Evolutionary conservation across 2,888 invertebrate species (phyloP), one percentile per base, ranked within the genome.

Genomic region (Eupithecia abbreviata): DNA sequence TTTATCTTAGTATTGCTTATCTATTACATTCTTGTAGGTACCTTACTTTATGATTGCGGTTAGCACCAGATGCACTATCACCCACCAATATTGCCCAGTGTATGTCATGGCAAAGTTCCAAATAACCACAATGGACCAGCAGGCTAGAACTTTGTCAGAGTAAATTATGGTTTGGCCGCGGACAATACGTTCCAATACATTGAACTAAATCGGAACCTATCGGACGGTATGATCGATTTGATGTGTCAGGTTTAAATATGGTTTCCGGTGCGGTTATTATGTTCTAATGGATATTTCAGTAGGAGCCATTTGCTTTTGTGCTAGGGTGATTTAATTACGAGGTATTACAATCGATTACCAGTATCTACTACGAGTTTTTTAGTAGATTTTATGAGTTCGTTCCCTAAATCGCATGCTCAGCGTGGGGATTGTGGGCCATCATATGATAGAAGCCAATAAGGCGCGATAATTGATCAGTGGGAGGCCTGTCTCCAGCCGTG

Each of bases 71-170:
- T 84, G 82, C 82, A 79, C 77, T 83, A 82, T 82, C 74, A 84
- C 81, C 81, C 76, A 79, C 80, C 82, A 81, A 85, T 84, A 88
- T 87, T 81, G 78, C 82, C 81, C 84, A 83, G 82, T 82, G 81
- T 80, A 79, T 82, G 86, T 86, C 86, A 90, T 92, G 93, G 93
- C 92, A 89, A 80, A 82, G 87, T 90, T 92, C 93, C 93, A 93
- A 91, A 85, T 85, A 83, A 84, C 86, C 81, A 89, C 89, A 90
- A 89, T 88, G 81, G 85, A 62, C 58, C 85, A 80, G 77, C 81
- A 80, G 84, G 73, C 85, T 81, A 84, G 84, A 81, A 84, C 87
- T 85, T 86, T 88, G 89, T 90, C 89, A 85, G 66, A 91, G 69
- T 91, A 92, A 91, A 90, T 92, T 90, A 90, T 85, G 85, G 80